These are phyloP conservation scores for Mercenaria mercenaria DNA, from an alignment of 1,140 invertebrate genomes.

Conservation along the genomic window DNA sequence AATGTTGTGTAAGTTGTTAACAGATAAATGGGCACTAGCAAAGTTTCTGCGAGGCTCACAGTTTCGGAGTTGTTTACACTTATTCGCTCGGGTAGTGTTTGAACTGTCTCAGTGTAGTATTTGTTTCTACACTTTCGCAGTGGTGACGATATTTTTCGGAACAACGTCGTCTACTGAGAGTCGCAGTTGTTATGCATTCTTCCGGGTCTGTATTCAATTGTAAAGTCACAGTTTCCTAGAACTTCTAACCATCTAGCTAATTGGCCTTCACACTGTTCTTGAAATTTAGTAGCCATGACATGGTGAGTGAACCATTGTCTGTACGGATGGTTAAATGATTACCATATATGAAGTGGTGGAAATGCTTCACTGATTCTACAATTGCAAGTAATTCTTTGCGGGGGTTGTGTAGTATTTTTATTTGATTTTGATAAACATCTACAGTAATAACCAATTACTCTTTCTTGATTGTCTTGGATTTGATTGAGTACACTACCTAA, in stretches of 20 bases:
- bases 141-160: neutral
- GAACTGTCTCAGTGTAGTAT: neutral
- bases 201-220: constrained; percentile 61
- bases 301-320: neutral
- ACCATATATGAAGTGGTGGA: constrained; percentile 31
- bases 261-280: constrained; percentile 59
- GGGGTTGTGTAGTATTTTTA: neutral
- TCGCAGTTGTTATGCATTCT: constrained; percentile 66
- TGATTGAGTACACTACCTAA: neutral
- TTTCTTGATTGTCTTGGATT: neutral
- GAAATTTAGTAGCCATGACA: constrained; percentile 18
- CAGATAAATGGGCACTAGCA: too few species aligned
- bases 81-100: neutral
- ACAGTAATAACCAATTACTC: constrained; percentile 11
- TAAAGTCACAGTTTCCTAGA: constrained; percentile 60
- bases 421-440: constrained; percentile 6
- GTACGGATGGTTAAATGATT: neutral
- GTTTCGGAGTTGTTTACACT: neutral
- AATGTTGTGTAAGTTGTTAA: too few species aligned
- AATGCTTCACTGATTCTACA: neutral
- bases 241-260: neutral
- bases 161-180: constrained; percentile 57
- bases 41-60: too few species aligned
- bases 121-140: neutral
- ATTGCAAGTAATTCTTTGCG: constrained; percentile 21